Conservation (phyloP, 2,888 invertebrate species). For the Xestia xanthographa region DNA sequence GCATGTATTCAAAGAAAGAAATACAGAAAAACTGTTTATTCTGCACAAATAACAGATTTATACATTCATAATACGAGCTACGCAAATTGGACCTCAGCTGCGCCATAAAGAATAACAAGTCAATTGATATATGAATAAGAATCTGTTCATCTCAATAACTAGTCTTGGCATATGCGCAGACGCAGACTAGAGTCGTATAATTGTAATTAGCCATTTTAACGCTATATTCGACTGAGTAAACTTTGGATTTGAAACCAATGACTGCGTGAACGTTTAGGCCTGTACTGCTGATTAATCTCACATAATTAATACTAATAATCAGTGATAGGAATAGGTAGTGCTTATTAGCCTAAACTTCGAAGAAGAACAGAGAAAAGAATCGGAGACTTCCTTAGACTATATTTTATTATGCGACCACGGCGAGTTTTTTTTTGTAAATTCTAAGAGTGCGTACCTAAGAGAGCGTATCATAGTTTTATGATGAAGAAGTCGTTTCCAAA, state of each 20-base stretch:
- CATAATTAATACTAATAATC: too few relatives aligned
- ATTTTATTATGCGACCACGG: too few relatives aligned
- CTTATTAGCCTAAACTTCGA: too few relatives aligned
- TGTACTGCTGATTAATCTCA: not conserved
- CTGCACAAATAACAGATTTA: conserved; percentile 1
- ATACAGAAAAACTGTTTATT: not conserved
- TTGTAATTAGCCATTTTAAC: conserved; percentile 69
- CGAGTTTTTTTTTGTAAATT: too few relatives aligned
- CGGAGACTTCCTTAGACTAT: too few relatives aligned
- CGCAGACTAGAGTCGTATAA: conserved; percentile 50
- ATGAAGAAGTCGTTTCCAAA: too few relatives aligned
- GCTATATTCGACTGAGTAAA: conserved; percentile 40
- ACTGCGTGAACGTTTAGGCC: not conserved
- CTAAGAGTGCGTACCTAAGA: too few relatives aligned
- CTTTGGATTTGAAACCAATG: conserved; percentile 10
- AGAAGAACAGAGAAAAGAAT: too few relatives aligned
- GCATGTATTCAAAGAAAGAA: not conserved
- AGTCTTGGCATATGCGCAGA: conserved; percentile 13
- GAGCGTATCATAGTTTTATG: too few relatives aligned
- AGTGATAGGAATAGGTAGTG: too few relatives aligned
- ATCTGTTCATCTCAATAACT: conserved; percentile 32
- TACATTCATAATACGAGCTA: not conserved
- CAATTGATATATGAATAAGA: conserved; percentile 12
- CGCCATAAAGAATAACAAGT: not conserved
- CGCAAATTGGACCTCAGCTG: not conserved